Evolutionary conservation across 2,888 invertebrate species (phyloP).

Genomic region (Cylloceria caligata): DNA sequence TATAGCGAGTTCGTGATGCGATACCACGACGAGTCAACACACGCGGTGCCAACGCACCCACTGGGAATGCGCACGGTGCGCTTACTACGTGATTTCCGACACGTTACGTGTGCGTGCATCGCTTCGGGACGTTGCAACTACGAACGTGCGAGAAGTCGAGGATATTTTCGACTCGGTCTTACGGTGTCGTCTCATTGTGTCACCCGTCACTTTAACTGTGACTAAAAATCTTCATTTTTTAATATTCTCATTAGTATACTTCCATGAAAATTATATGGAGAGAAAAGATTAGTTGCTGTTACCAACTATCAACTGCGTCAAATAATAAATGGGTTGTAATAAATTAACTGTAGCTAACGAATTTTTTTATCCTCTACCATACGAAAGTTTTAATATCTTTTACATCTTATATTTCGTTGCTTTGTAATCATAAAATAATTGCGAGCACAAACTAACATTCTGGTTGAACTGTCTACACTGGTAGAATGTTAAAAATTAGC

Average conservation of each 20-base stretch:
- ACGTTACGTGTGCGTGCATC: conserved; percentile 44
- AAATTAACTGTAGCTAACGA: too few relatives aligned
- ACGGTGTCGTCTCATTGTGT: neutral
- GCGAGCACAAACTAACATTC: too few relatives aligned
- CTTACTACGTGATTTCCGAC: conserved; percentile 61
- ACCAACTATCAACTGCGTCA: too few relatives aligned
- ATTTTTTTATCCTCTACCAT: too few relatives aligned
- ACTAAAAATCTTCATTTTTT: neutral
- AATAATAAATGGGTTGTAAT: too few relatives aligned
- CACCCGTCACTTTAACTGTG: neutral
- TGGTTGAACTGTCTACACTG: too few relatives aligned
- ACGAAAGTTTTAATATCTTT: too few relatives aligned
- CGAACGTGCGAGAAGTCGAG: conserved; percentile 21
- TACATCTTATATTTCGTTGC: too few relatives aligned
- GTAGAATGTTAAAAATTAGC: too few relatives aligned
- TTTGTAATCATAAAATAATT: too few relatives aligned
- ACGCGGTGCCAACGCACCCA: conserved; percentile 59
- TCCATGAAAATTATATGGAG: neutral
- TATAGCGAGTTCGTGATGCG: conserved; percentile 37
- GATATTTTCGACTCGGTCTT: neutral
- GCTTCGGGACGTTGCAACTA: conserved; percentile 8
- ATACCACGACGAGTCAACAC: conserved; percentile 34
- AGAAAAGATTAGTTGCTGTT: too few relatives aligned
- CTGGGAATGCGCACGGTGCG: conserved; percentile 57
- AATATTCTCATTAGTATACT: neutral